phyloP scores from a whole-genome alignment of 92 coral and sea anemone genomes.

The Actinostola sp. region DNA sequence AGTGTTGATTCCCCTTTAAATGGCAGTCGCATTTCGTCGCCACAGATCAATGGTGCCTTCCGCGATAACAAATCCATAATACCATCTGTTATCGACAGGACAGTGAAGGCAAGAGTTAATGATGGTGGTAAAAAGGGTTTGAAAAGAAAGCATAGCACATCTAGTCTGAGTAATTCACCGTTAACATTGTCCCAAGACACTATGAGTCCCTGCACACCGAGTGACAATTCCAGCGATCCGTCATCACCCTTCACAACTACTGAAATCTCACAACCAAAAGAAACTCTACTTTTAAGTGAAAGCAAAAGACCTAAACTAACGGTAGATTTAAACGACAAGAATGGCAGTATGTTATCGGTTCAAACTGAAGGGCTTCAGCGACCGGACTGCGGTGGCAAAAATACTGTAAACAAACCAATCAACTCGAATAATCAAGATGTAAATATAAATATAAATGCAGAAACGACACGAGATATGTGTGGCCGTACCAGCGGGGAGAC shows the following conservation, averaged over 20 bases:
- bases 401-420: background rate
- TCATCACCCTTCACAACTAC: constrained; percentile 33
- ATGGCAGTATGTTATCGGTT: constrained; percentile 10
- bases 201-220: constrained; percentile 51
- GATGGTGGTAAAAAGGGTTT: constrained; percentile 78
- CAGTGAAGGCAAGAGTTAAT: constrained; percentile 57
- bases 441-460: constrained; percentile 11
- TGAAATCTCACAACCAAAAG: constrained; percentile 12
- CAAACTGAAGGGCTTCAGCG: background rate
- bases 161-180: constrained; percentile 79
- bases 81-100: constrained; percentile 65
- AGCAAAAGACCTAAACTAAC: constrained; percentile 16
- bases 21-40: constrained; percentile 85
- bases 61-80: constrained; percentile 68
- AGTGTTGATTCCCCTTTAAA: constrained; percentile 89
- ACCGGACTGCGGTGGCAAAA: background rate
- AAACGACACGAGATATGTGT: background rate
- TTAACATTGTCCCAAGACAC: constrained; percentile 58
- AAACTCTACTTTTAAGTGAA: background rate
- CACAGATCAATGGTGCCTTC: constrained; percentile 87
- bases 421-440: background rate
- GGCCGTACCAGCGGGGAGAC: background rate
- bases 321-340: constrained; percentile 1
- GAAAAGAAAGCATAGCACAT: constrained; percentile 83
- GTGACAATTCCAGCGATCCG: constrained; percentile 2